Evolutionary conservation across 2,888 invertebrate genomes (phyloP).

Genomic region (Caenorhabditis sp.): DNA sequence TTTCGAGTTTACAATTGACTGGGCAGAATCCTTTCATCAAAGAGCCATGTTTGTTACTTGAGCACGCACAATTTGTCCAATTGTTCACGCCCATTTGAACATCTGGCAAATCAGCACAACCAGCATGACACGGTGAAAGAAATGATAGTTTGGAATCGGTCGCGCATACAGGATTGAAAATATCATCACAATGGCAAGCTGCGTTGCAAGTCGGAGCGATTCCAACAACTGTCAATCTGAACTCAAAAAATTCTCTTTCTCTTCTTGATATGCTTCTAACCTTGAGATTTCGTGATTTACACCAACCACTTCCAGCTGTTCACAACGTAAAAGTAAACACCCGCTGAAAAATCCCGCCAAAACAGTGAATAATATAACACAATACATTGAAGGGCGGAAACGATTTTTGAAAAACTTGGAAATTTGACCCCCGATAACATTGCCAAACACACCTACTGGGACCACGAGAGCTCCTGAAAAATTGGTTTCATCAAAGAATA

Average conservation of each 20-base stretch:
- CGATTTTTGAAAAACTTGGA: constrained; percentile 11
- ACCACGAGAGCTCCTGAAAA: constrained; percentile 52
- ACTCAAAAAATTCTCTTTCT: not conserved
- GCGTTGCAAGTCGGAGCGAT: constrained; percentile 21
- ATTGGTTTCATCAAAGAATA: too few relatives aligned
- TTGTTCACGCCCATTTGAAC: constrained; percentile 11
- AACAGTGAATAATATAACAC: constrained; percentile 16
- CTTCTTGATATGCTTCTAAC: too few relatives aligned
- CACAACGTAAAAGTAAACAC: constrained; percentile 29
- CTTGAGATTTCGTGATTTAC: constrained; percentile 9
- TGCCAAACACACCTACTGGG: constrained; percentile 52
- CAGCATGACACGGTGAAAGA: constrained; percentile 55
- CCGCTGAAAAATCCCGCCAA: constrained; percentile 21
- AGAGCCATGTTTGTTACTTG: constrained; percentile 9
- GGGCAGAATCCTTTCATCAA: constrained; percentile 31
- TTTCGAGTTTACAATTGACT: constrained; percentile 18
- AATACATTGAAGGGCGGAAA: constrained; percentile 31
- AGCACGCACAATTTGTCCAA: constrained; percentile 31
- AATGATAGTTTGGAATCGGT: constrained; percentile 39
- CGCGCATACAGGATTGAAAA: constrained; percentile 55
- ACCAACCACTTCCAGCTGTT: constrained; percentile 19
- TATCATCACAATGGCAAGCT: constrained; percentile 46
- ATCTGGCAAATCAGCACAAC: constrained; percentile 35
- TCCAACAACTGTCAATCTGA: constrained; percentile 27
- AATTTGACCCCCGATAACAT: constrained; percentile 42